Evolutionary conservation across 2,888 invertebrate genomes (phyloP).

Genomic region (Tetramorium bicarinatum): DNA sequence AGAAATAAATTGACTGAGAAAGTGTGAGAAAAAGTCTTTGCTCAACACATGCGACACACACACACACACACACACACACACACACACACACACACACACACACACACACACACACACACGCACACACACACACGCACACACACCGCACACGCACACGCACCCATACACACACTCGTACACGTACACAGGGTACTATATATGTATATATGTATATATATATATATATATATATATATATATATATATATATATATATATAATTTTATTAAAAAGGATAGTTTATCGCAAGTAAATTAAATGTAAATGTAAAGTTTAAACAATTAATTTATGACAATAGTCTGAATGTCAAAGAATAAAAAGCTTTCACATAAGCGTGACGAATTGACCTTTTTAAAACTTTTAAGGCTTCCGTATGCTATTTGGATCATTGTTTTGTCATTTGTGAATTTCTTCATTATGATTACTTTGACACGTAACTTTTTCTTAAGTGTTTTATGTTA

Average conservation of each 20-base stretch:
- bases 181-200: too few species aligned
- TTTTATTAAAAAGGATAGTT: slow-evolving; percentile 46
- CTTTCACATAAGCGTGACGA: slow-evolving; percentile 18
- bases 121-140: too few species aligned
- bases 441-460: slow-evolving; percentile 34
- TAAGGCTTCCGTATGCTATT: slow-evolving; percentile 18
- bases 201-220: background rate
- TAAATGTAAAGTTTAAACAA: slow-evolving; percentile 22
- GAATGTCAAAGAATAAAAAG: slow-evolving; percentile 22
- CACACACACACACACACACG: too few species aligned
- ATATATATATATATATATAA: slow-evolving; percentile 54
- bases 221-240: slow-evolving; percentile 44
- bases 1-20: slow-evolving; percentile 63
- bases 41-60: slow-evolving; percentile 60
- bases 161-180: background rate
- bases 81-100: too few species aligned
- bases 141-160: too few species aligned
- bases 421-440: slow-evolving; percentile 36
- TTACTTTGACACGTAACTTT: slow-evolving; percentile 5
- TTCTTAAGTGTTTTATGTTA: slow-evolving; percentile 34
- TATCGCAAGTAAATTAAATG: slow-evolving; percentile 25
- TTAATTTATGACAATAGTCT: slow-evolving; percentile 15
- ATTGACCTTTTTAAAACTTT: slow-evolving; percentile 21
- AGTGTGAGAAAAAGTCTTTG: slow-evolving; percentile 59
- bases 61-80: too few species aligned